Evolutionary conservation across 2,888 invertebrate genomes (phyloP), one percentile per base, ranked within the genome.

Genomic region (Sinodicranocentrus sp.): DNA sequence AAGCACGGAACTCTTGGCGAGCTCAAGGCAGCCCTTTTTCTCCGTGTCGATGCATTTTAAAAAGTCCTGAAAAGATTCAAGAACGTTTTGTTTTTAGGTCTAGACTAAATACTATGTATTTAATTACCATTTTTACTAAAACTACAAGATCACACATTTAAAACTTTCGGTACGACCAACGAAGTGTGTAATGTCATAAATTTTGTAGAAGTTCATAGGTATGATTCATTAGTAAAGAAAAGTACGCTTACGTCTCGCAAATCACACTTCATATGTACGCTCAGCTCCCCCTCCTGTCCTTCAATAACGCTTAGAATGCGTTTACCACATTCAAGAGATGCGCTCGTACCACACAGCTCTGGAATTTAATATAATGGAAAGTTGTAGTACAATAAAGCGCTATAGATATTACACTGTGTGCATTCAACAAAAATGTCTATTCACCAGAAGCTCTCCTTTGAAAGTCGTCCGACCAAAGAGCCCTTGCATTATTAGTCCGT

Each of bases 251-350:
- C 84, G 61, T 84, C 75, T 68, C 84, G 48, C 19, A 84, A 48
- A 26, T 76, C 76, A 26, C 84, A 84, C 44, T 77, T 84, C 68
- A 48, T 65, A 52, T 84, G 78, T 6, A 84, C 71, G 25, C 70
- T 82, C 25, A 67, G 33, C 25, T 67, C 65, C n/a, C 26, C 23
- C 17, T 52, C 54, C 21, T 72, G 65, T 15, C 61, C 63, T 43
- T 71, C 77, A 43, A 65, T 72, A 2, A 77, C n/a, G 33, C 44
- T 68, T 0, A 84, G 59, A 6, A 84, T 75, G 2, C 75, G 73
- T 44, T 84, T 82, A 2, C 86, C 86, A 71, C 86, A 86, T n/a
- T 86, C 71, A 19, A 86, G 44, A 21, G 86, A 84, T 6, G 86
- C 84, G 23, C 78, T 82, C 1, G 80, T 82, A n/a, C 84, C 84